These are phyloP conservation scores for Atherinomorus stipes DNA, from an alignment of 2,113 vertebrate genomes.

Conservation along the genomic window DNA sequence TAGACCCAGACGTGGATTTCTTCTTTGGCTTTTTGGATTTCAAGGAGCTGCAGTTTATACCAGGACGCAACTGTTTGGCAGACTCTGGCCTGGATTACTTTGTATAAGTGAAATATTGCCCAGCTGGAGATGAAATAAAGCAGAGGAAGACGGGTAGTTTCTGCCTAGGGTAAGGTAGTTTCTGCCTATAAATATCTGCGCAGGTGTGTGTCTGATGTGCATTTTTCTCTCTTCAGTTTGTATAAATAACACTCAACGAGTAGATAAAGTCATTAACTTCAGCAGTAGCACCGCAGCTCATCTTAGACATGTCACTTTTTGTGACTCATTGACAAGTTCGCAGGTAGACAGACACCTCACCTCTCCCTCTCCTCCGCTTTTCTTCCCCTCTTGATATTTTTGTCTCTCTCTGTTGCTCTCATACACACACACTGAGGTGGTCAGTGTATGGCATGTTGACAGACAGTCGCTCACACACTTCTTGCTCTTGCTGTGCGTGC, in stretches of 20 bases:
- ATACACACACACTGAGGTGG: conserved; percentile 56
- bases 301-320: conserved; percentile 31
- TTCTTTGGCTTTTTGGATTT: conserved; percentile 36
- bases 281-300: background rate
- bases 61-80: conserved; percentile 48
- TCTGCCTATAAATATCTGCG: conserved; percentile 19
- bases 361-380: conserved; percentile 19
- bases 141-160: conserved; percentile 19
- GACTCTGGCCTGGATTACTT: conserved; percentile 41
- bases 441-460: conserved; percentile 70
- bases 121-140: conserved; percentile 4
- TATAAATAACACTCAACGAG: background rate
- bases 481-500: conserved; percentile 35
- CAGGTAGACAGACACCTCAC: conserved; percentile 54
- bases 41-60: conserved; percentile 40
- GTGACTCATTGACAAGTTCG: conserved; percentile 50
- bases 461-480: conserved; percentile 71
- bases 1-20: conserved; percentile 53
- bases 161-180: conserved; percentile 13
- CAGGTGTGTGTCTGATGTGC: background rate
- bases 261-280: conserved; percentile 5
- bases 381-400: conserved; percentile 59
- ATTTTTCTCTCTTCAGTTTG: background rate
- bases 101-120: conserved; percentile 34
- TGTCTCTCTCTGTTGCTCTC: conserved; percentile 63